Evolutionary conservation across 2,888 invertebrate genomes (phyloP), one percentile per base, ranked within the genome.

Genomic region (Sepioteuthis lessoniana): DNA sequence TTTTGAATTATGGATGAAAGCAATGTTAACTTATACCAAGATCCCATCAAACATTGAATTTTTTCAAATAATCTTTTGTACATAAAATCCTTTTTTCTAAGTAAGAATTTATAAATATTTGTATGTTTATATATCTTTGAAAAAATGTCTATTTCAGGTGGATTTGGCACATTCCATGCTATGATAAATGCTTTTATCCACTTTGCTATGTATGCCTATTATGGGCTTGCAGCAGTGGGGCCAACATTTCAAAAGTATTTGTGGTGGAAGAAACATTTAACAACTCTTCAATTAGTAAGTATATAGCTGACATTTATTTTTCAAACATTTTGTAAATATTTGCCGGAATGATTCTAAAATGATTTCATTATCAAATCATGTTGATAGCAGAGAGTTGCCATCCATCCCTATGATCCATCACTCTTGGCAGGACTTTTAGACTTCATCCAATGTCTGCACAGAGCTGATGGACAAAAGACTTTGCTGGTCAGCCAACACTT

Each of bases 251-350:
- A 98, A 96, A 98, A 98, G 97, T 99, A 98, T 97, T 97, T 99
- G 28, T 99, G 99, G 99, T 99, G 99, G 99, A 99, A 99, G 97
- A 99, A 98, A 97, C 99, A 99, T 97, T 98, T 99, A 96, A 99
- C 99, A 1, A 98, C 98, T 95, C 97, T 99, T 96, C 99, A 99
- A 97, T 97, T 99, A 98, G 98, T 98, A 97, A 98, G 98, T 97
- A 55, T 38, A 37, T 31, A 38, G 35, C 35, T n/a, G 5, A 28
- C 37, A 47, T 47, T 46, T 42, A 91, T 42, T 28, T 13, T 7
- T 3, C 35, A 90, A 38, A 37, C 90, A 35, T 37, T 38, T n/a
- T 7, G n/a, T n/a, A n/a, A 38, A 37, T n/a, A 28, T 28, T 35
- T 90, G 37, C 31, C 7, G 42, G 7, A 42, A 42, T 42, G 42